A percentile compares a stretch with the other conserved stretches of the same genome.
Conservation (phyloP, 2,888 invertebrate species). For the Mycogona germanica region DNA sequence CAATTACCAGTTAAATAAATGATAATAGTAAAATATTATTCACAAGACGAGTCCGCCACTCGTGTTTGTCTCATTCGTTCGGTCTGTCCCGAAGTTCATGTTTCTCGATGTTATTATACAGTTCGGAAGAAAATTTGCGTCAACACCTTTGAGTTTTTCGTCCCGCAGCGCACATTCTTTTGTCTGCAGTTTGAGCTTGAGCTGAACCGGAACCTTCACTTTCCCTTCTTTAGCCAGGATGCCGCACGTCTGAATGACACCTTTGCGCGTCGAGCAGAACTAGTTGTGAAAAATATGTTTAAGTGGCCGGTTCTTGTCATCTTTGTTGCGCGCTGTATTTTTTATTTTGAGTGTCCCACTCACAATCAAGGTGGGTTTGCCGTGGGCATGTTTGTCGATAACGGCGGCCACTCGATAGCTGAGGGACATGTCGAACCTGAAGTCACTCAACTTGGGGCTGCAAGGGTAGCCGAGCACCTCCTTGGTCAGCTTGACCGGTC, state of each 20-base stretch:
- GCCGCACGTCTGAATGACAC: constrained; percentile 53
- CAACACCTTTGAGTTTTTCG: constrained; percentile 38
- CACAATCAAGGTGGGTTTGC: constrained; percentile 51
- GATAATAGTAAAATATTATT: background rate
- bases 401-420: constrained; percentile 57
- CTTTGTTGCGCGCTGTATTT: background rate
- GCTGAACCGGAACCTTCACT: constrained; percentile 31
- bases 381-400: constrained; percentile 53
- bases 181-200: constrained; percentile 41
- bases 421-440: constrained; percentile 63
- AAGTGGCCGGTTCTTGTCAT: background rate
- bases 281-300: constrained; percentile 21
- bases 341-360: constrained; percentile 12
- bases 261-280: constrained; percentile 66
- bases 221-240: constrained; percentile 48
- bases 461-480: constrained; percentile 57
- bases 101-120: constrained; percentile 14
- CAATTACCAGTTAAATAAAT: background rate
- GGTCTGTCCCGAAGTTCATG: no score
- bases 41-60: background rate
- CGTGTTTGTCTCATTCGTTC: no score
- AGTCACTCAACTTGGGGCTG: constrained; percentile 44
- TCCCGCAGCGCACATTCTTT: constrained; percentile 37
- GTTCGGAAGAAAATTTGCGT: background rate
- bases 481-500: constrained; percentile 59